Conservation (phyloP, 2,888 invertebrate species). For the Aporophyla nigra region DNA sequence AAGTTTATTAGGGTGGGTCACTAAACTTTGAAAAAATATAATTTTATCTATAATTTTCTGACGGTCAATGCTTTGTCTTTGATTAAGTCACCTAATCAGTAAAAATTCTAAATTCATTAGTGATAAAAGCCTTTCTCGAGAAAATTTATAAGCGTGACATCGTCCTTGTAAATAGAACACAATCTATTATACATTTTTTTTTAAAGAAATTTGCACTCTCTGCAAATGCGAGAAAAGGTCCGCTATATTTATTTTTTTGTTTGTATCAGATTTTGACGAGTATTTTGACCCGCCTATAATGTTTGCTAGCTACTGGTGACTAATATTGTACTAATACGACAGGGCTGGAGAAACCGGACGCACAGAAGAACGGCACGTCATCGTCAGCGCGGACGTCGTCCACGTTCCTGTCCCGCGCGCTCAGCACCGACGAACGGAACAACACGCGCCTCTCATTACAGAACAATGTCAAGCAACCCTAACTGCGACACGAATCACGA, state of each 20-base stretch:
- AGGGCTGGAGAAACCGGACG: constrained; percentile 86
- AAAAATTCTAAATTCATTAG: background rate
- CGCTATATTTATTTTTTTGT: background rate
- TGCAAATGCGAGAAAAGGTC: background rate
- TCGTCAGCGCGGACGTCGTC: constrained; percentile 83
- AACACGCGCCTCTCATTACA: constrained; percentile 78
- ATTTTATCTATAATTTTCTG: background rate
- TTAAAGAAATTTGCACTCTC: too few species aligned
- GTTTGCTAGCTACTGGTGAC: constrained; percentile 62
- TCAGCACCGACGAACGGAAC: constrained; percentile 85
- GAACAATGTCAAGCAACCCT: constrained; percentile 78
- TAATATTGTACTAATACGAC: constrained; percentile 83
- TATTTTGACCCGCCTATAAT: constrained; percentile 28
- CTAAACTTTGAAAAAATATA: constrained; percentile 13
- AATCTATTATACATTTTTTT: too few species aligned
- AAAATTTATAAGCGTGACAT: background rate
- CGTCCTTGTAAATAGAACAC: constrained; percentile 1
- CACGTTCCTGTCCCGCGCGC: constrained; percentile 85
- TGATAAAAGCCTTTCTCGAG: background rate
- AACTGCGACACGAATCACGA: constrained; percentile 36
- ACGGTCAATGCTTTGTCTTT: background rate
- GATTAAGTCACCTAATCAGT: background rate
- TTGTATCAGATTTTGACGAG: background rate
- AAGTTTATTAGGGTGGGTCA: constrained; percentile 40
- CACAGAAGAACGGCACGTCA: constrained; percentile 83